phyloP scores from a whole-genome alignment of 1,140 invertebrate genomes.

The Rhysida immarginata region DNA sequence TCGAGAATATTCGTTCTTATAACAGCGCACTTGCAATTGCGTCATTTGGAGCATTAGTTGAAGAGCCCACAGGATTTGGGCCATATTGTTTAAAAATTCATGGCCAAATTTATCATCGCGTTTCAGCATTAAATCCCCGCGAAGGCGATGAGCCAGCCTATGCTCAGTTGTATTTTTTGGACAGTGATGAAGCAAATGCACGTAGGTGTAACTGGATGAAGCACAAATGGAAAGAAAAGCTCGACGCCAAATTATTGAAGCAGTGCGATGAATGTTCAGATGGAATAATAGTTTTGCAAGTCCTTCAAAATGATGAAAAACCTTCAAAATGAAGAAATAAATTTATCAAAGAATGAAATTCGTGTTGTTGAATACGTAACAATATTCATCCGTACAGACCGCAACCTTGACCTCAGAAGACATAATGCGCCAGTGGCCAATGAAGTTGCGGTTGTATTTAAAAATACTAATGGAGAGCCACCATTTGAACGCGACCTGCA shows the following conservation, averaged over 20 bases:
- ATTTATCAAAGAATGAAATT: too few species aligned
- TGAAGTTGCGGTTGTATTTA: background rate
- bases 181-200: background rate
- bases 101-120: background rate
- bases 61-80: background rate
- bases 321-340: background rate
- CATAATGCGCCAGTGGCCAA: background rate
- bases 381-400: background rate
- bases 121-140: background rate
- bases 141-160: background rate
- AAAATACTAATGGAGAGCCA: background rate
- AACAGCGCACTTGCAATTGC: constrained; percentile 5
- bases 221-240: background rate
- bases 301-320: background rate
- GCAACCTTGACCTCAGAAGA: background rate
- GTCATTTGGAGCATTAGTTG: background rate
- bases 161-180: constrained; percentile 1
- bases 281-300: background rate
- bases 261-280: background rate
- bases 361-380: background rate
- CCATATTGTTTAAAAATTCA: constrained; percentile 1
- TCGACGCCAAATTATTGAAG: background rate
- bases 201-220: background rate
- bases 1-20: background rate
- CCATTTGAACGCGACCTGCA: background rate